Base-by-base conservation (phyloP, 2,113 vertebrate genomes). In the Sebastes fasciatus region DNA sequence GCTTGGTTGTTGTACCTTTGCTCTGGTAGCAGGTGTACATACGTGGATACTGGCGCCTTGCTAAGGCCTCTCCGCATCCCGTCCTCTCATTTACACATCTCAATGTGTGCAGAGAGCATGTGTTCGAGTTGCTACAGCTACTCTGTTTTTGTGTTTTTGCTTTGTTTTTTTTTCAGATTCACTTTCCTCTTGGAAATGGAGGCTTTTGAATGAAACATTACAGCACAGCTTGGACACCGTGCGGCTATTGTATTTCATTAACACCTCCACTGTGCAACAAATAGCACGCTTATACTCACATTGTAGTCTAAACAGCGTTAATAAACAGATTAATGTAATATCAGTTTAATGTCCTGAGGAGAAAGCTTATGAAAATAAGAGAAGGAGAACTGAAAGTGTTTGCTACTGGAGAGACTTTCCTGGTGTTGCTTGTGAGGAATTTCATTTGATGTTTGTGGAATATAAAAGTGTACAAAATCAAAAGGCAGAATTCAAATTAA, bases 1-100 rank as follows among this genome's bases (percentile, higher is more conserved):
- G 90, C 91, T 91, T 89, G 92, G 70, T 61, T 52, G 62, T 26
- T 68, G 89, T 65, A 90, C 89, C 83, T 93, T 84, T 93, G 93
- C 83, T 86, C 86, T 58, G 57, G 40, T 49, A 93, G 88, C 92
- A 94, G 91, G 85, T 94, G 94, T 93, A 89, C 86, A 80, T 86
- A 70, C 51, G 60, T 86, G 68, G 75, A 83, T 48, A 57, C 21
- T 9, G 8, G 63, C 5, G 2, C 51, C 14, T 79, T 40, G 68
- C 48, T 77, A 8, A 74, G 71, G 62, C 72, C 43, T 10, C 13
- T 40, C 16, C 12, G 51, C 69, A 63, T 40, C 71, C 19, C 45
- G 43, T 80, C 21, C 40, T 82, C 80, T 91, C 71, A 84, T 89
- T 94, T 92, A 86, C 85, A 91, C 79, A 83, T 86, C 79, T 86